Conservation (phyloP, 2,888 invertebrate species). For the Drosophila flavopinicola region DNA sequence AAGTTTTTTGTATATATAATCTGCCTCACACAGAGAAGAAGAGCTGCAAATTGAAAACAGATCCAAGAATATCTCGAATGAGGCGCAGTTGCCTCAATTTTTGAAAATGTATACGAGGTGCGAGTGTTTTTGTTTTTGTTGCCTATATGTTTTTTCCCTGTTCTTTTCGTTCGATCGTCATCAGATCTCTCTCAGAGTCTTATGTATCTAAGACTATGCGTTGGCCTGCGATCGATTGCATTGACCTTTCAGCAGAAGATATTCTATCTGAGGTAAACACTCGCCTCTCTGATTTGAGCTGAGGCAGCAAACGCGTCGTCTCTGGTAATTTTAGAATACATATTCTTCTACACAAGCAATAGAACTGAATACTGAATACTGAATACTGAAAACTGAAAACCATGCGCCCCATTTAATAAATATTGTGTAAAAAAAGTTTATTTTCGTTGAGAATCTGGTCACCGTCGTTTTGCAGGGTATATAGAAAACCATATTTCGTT, state of each 20-base stretch:
- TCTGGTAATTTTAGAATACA: slow-evolving; percentile 74
- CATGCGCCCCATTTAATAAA: slow-evolving; percentile 75
- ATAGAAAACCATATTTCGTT: slow-evolving; percentile 53
- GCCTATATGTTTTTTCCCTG: background rate
- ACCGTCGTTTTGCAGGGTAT: background rate
- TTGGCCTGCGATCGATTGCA: slow-evolving; percentile 37
- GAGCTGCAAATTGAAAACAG: slow-evolving; percentile 78
- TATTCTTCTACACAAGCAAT: slow-evolving; percentile 59
- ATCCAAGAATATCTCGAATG: slow-evolving; percentile 83
- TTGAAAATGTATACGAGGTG: slow-evolving; percentile 63
- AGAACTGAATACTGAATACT: slow-evolving; percentile 22
- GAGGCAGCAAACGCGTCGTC: slow-evolving; percentile 9
- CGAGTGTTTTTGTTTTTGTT: too few species aligned
- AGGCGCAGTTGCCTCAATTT: slow-evolving; percentile 63
- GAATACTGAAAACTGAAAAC: slow-evolving; percentile 46
- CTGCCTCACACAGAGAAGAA: slow-evolving; percentile 54
- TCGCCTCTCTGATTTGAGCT: slow-evolving; percentile 31
- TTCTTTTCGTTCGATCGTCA: slow-evolving; percentile 23
- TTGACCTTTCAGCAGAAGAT: slow-evolving; percentile 57
- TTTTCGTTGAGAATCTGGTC: slow-evolving; percentile 51
- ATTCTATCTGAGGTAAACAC: slow-evolving; percentile 49
- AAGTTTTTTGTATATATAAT: slow-evolving; percentile 69
- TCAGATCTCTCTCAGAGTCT: slow-evolving; percentile 32
- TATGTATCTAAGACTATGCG: slow-evolving; percentile 17
- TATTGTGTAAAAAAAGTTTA: slow-evolving; percentile 80